Evolutionary conservation across 2,113 vertebrate species (phyloP).

Genomic region (Acrocephalus arundinaceus): DNA sequence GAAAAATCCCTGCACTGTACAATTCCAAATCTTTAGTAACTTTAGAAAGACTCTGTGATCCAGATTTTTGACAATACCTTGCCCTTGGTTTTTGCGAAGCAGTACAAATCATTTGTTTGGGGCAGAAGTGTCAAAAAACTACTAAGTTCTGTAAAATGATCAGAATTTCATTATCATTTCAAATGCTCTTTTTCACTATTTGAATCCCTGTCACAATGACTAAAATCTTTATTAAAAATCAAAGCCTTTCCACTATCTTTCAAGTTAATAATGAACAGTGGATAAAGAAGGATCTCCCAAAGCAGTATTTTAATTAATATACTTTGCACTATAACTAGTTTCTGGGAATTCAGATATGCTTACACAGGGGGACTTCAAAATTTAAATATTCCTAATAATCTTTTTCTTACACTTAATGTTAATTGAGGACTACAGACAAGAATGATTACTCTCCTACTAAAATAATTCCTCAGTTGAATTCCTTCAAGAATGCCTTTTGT

Average conservation of each 20-base stretch:
- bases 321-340: background rate
- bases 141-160: background rate
- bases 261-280: constrained; percentile 16
- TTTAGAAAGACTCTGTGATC: background rate
- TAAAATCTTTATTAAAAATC: constrained; percentile 19
- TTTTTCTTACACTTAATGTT: constrained; percentile 33
- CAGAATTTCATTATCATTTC: constrained; percentile 17
- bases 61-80: background rate
- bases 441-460: constrained; percentile 11
- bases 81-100: background rate
- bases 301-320: constrained; percentile 38
- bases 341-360: constrained; percentile 28
- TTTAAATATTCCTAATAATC: constrained; percentile 40
- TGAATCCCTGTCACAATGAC: background rate
- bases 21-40: background rate
- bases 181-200: background rate
- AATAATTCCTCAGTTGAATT: constrained; percentile 21
- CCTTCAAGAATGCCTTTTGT: constrained; percentile 1
- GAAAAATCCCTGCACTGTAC: background rate
- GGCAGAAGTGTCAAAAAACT: background rate
- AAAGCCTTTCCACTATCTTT: constrained; percentile 19
- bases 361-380: background rate
- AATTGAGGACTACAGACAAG: constrained; percentile 43
- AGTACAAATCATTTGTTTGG: background rate
- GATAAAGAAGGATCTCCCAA: constrained; percentile 38